Evolutionary conservation across 2,113 vertebrate genomes (phyloP), one percentile per base, ranked within the genome.

Genomic region (Cichladusa arquata): DNA sequence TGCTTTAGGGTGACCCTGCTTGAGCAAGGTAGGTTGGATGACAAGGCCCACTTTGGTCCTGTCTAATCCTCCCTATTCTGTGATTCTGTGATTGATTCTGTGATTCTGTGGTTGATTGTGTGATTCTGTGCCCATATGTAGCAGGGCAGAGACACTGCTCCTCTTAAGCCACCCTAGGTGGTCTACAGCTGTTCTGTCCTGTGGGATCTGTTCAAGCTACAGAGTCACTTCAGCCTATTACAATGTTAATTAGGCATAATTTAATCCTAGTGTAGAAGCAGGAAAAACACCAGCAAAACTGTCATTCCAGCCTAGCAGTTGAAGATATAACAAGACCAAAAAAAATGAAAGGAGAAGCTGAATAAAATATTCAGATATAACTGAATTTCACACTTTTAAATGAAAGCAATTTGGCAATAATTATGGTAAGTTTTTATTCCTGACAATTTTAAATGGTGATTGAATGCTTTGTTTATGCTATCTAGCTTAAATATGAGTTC

Each of bases 111-210:
- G 23, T 62, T 48, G 47, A 48, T 48, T 48, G 14, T 38, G 11
- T n/a, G 8, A 33, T 62, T 64, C 42, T 36, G 9, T 28, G 36
- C 6, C 19, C 16, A 4, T 20, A 17, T 4, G 2, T 31, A 38
- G 7, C 22, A 48, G 26, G 9, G 29, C 16, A 66, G 1, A 74
- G 45, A 51, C 47, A 24, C 4, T 28, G 16, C 9, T 53, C 1
- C 11, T 56, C 6, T 33, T 34, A 36, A 57, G 19, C 14, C 4
- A 79, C 7, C 4, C 5, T 4, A 6, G 16, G 4, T 2, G 6
- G 11, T 33, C 19, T 33, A 7, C 47, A 31, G 12, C 3, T 3
- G 2, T 6, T 65, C 23, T 60, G 12, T 34, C 81, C n/a, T 26
- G 24, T 38, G 14, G 20, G 44, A 36, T 61, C 31, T 70, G 7